Percentiles rank a stretch among this genome's conserved stretches.
These are phyloP conservation scores for Stenolophus ochropezus DNA, from an alignment of 2,888 invertebrate species.

Conservation along the genomic window DNA sequence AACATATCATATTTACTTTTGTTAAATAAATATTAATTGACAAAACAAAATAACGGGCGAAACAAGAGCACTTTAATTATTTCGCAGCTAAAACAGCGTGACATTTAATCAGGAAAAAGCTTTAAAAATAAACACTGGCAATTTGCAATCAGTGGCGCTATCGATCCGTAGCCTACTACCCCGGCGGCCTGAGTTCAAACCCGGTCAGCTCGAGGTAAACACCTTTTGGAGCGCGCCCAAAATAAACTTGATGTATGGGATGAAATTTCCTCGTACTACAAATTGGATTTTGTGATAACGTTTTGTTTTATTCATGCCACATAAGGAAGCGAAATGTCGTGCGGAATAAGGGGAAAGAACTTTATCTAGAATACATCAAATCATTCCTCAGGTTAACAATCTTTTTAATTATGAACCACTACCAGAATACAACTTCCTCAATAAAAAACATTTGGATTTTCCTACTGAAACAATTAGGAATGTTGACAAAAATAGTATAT, in stretches of 20 bases:
- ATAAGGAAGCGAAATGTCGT: neutral
- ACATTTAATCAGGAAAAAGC: too few relatives aligned
- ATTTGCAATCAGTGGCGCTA: neutral
- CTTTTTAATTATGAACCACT: neutral
- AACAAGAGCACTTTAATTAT: too few relatives aligned
- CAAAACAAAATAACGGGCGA: too few relatives aligned
- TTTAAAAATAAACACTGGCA: neutral
- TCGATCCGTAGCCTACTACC: constrained; percentile 27
- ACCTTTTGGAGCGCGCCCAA: neutral
- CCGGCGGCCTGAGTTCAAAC: constrained; percentile 14
- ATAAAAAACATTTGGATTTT: too few relatives aligned
- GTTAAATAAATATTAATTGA: too few relatives aligned
- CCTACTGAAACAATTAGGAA: too few relatives aligned
- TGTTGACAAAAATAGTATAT: too few relatives aligned
- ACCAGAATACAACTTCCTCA: neutral
- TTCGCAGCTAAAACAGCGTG: too few relatives aligned
- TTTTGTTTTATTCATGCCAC: constrained; percentile 4
- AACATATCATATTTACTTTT: too few relatives aligned
- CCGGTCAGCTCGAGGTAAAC: constrained; percentile 17
- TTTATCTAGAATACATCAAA: neutral
- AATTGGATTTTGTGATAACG: neutral
- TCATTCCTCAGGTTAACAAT: neutral
- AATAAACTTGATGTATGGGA: neutral
- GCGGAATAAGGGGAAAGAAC: neutral
- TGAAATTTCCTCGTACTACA: neutral